Conservation (phyloP, 2,888 invertebrate genomes). For the Agrochola lychnidis region DNA sequence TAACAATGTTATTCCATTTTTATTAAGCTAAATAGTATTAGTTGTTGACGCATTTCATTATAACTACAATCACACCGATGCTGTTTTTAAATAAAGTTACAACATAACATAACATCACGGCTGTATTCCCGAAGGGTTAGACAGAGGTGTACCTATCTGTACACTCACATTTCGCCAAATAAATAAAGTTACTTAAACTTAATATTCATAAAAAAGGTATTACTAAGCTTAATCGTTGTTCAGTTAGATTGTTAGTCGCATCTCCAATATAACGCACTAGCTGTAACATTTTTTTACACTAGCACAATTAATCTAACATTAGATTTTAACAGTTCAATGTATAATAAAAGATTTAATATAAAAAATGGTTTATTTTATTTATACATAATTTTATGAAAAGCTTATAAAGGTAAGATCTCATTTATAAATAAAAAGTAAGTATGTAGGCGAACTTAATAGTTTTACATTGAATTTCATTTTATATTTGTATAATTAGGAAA, state of each 20-base stretch:
- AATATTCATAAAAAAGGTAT: slow-evolving; percentile 29
- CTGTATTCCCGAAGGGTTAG: too few relatives aligned
- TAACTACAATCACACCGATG: not conserved
- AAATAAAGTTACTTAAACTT: not conserved
- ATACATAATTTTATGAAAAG: not conserved
- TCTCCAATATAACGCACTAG: slow-evolving; percentile 77
- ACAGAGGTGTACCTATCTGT: too few relatives aligned
- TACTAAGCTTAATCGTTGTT: slow-evolving; percentile 28
- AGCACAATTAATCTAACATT: slow-evolving; percentile 81
- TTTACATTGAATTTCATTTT: too few relatives aligned
- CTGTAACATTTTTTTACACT: slow-evolving; percentile 75
- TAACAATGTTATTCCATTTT: not conserved
- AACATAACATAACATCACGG: too few relatives aligned
- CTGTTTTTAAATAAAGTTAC: too few relatives aligned
- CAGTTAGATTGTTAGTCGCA: slow-evolving; percentile 19
- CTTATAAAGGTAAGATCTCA: not conserved
- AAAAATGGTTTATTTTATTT: slow-evolving; percentile 65
- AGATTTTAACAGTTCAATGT: slow-evolving; percentile 80
- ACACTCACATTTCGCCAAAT: too few relatives aligned
- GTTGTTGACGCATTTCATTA: not conserved
- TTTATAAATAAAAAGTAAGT: slow-evolving; percentile 3
- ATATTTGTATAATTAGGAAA: too few relatives aligned
- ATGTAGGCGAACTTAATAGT: not conserved
- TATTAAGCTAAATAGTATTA: not conserved
- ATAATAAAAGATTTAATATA: slow-evolving; percentile 84